Percentiles rank a stretch among this genome's conserved stretches.
Evolutionary conservation across 2,888 invertebrate species (phyloP).

Genomic region (Amphipoea oculea): DNA sequence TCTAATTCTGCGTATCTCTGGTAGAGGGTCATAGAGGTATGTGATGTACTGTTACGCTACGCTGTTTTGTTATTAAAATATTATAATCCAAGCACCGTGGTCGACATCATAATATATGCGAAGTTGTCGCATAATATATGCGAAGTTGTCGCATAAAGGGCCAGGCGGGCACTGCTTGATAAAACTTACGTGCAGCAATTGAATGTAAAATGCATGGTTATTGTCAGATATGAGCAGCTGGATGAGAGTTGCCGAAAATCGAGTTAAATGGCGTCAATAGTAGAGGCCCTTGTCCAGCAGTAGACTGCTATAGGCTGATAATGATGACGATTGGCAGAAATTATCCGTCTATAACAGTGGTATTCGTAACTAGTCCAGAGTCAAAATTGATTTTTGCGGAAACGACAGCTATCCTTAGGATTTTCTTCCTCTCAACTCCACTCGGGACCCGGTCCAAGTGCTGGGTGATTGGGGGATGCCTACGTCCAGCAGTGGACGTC

Average conservation of each 20-base stretch:
- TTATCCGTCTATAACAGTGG: background rate
- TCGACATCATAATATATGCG: conserved; percentile 16
- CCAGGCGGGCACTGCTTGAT: background rate
- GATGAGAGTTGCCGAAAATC: too few species aligned
- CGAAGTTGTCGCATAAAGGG: background rate
- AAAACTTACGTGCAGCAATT: background rate
- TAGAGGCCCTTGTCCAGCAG: too few species aligned
- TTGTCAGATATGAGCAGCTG: background rate
- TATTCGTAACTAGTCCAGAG: background rate
- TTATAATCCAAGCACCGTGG: conserved; percentile 21
- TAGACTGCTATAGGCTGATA: too few species aligned
- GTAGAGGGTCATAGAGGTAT: conserved; percentile 14
- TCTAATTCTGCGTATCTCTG: conserved; percentile 10
- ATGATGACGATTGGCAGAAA: background rate
- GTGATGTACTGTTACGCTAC: conserved; percentile 4
- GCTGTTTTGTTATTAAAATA: conserved; percentile 15
- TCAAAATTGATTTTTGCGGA: background rate
- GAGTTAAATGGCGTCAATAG: too few species aligned
- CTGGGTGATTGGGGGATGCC: too few species aligned
- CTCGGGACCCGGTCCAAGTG: too few species aligned
- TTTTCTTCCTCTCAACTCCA: too few species aligned
- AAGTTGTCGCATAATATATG: conserved; percentile 12
- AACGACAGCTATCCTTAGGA: too few species aligned
- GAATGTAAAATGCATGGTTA: background rate
- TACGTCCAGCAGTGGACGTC: too few species aligned